Evolutionary conservation across 1,140 invertebrate genomes (phyloP), one percentile per base, ranked within the genome.

Genomic region (Zaprionus capensis): DNA sequence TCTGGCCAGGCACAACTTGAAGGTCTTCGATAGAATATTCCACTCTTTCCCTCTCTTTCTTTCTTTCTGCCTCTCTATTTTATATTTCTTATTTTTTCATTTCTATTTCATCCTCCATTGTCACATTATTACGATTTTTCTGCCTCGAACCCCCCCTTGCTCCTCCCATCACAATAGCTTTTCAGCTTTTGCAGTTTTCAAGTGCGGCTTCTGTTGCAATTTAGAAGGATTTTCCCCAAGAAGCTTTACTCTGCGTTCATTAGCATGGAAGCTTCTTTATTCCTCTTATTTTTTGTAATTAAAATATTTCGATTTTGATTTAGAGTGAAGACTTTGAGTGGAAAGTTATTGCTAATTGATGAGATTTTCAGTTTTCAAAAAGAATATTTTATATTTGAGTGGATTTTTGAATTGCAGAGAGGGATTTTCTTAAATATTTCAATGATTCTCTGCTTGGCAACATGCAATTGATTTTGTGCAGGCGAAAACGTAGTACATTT

Each of bases 41-140:
- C 31, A 11, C 31, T 11, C n/a, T n/a, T n/a, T n/a, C 53, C 14
- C n/a, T 22, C 0, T 44, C 3, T 44, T 14, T 36, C 12, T 14
- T 11, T 14, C 41, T 44, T 6, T 17, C 41, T 17, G 14, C n/a
- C 41, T 44, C 15, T 44, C 5, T 17, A 46, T 17, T 46, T 17
- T 46, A 20, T 46, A 44, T 44, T 44, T 44, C 3, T 7, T 46
- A 15, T 38, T 7, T 17, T 7, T 44, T 2, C n/a, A 12, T 51
- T 51, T 24, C 20, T 22, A 51, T 51, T 24, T 49, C 31, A 64
- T 58, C 0, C 31, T 51, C 55, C 55, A 67, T 53, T 56, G 63
- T 67, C 34, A 53, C 41, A 61, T 67, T 24, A 53, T 17, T 51
- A 22, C 46, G 46, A n/a, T 46, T 67, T 53, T 17, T 36, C 15